Base-by-base conservation (phyloP, 2,113 vertebrate genomes). In the Platysternon megacephalum region DNA sequence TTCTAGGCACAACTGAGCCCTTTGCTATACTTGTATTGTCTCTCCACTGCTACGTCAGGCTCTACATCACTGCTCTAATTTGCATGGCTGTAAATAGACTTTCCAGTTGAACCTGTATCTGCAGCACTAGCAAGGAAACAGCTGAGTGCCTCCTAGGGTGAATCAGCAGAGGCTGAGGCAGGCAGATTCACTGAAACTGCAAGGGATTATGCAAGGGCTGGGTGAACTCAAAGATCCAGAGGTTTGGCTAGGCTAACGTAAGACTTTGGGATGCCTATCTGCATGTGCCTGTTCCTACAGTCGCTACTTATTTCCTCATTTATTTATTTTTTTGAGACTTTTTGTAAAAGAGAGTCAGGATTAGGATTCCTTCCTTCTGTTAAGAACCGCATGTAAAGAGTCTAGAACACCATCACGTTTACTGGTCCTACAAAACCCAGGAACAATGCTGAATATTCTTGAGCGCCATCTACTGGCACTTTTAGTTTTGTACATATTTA, bases 361-460 rank as follows among this genome's bases (percentile, higher is more conserved):
- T 91, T 26, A 72, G 13, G 46, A 83, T 61, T 48, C 3, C 1
- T 2, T 3, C 26, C n/a, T 78, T 46, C 74, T 78, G 42, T 76
- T 78, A 46, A 78, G 74, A 46, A 26, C 5, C 28, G 8, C 0
- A 0, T 17, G 2, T 51, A 8, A 24, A 53, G 3, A 85, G 16
- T 5, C 3, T 5, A 2, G 3, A 28, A 17, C 11, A 46, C 5
- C 3, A 42, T 35, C 13, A 28, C 11, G 9, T 81, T 92, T 51
- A 14, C 2, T 1, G 2, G 32, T 11, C 16, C 1, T n/a, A 11
- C 5, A 28, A 17, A 87, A 10, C 1, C 11, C 29, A 35, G 2
- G 8, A 82, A n/a, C 8, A 48, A 5, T 5, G 12, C 26, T 91
- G 3, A 1, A 0, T 48, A 8, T 49, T 12, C 85, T 87, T 44